Percentiles rank a stretch among this genome's conserved stretches.
Evolutionary conservation across 2,113 vertebrate species (phyloP).

Genomic region (Hydrolagus affinis): DNA sequence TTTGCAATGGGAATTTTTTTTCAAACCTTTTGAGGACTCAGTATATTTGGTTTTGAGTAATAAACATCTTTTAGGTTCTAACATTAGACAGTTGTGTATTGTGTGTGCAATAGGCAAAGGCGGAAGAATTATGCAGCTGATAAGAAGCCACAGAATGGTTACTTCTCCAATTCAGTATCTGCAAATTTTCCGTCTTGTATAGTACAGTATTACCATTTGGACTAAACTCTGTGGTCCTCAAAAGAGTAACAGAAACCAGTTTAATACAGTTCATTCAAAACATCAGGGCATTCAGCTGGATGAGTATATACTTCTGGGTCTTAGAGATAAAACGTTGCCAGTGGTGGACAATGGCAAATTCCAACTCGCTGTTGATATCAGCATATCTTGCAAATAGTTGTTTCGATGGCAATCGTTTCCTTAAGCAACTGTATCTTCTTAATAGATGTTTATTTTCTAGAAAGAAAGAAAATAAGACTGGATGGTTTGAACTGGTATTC

Average conservation of each 20-base stretch:
- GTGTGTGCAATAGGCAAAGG: neutral
- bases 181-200: neutral
- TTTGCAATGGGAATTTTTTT: neutral
- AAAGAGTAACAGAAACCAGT: constrained; percentile 10
- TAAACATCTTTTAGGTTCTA: neutral
- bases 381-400: constrained; percentile 3
- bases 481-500: neutral
- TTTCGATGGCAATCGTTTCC: constrained; percentile 12
- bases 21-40: constrained; percentile 16
- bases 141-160: neutral
- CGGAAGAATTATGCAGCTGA: neutral
- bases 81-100: neutral
- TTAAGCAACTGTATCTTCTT: constrained; percentile 18
- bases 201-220: neutral
- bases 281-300: constrained; percentile 29
- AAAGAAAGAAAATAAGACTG: neutral
- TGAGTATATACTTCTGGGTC: constrained; percentile 11
- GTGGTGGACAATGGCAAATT: constrained; percentile 15
- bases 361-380: constrained; percentile 10
- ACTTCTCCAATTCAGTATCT: neutral
- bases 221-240: constrained; percentile 12
- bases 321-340: constrained; percentile 26
- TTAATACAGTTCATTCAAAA: constrained; percentile 21
- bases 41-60: constrained; percentile 12
- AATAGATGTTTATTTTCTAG: neutral